Evolutionary conservation across 2,797 vertebrate species (phyloP), one percentile per base, ranked within the genome.

Genomic region (Poeciliopsis gracilis): DNA sequence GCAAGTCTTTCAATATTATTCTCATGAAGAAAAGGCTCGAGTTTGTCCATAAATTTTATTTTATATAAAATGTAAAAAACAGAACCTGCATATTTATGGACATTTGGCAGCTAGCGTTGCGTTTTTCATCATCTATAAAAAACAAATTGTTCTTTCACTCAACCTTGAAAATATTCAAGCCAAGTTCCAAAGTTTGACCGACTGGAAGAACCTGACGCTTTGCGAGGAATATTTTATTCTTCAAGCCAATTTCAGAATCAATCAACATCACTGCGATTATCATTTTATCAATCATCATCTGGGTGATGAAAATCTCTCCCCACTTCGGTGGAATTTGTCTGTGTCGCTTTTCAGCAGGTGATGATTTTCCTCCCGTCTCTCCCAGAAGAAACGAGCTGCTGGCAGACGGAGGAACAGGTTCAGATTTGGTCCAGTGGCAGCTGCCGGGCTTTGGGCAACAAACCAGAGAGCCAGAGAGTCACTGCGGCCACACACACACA

Each of bases 381-480:
- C 77, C 74, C 49, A 75, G 49, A 72, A 88, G 82, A 82, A 89
- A 91, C 85, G 89, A 86, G 85, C 79, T 69, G 71, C 53, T 72
- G 80, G 84, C 88, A 85, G 79, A 79, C 18, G 47, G 76, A 51
- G 78, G 80, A 86, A 90, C 84, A 91, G 86, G 88, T 88, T 90
- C 81, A 80, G 78, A 63, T 53, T 28, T 0, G 13, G 88, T 85
- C 87, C 87, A 82, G 77, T 84, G 88, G 90, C 94, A 94, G 93
- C 92, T 94, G 94, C 82, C 76, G 82, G 10, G 49, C 88, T 84
- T 51, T 38, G 88, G 80, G 90, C 89, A 86, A 88, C 92, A 94
- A 93, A 92, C 77, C 77, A 47, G 88, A 90, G 91, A 90, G 90
- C 79, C 88, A 83, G 82, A 72, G 25, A 87, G 82, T 85, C 70